A percentile compares a stretch with the other conserved stretches of the same genome.
These are phyloP conservation scores for Cancer borealis DNA, from an alignment of 2,888 invertebrate genomes.

Conservation along the genomic window DNA sequence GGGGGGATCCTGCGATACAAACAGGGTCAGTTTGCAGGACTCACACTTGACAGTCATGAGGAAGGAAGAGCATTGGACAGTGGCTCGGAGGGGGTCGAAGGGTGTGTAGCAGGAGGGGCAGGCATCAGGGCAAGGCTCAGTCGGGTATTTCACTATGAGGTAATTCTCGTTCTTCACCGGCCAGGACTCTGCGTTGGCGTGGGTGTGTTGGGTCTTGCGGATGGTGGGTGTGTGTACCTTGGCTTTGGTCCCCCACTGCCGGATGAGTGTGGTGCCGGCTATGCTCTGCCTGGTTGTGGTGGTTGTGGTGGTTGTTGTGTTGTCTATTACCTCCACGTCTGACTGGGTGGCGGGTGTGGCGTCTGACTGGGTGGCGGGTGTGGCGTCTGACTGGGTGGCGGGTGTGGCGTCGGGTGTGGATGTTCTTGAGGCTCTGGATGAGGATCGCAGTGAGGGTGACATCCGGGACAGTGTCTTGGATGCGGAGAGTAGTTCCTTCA, in stretches of 20 bases:
- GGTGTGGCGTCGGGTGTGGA: not conserved
- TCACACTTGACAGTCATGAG: constrained; percentile 13
- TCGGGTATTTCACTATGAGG: constrained; percentile 31
- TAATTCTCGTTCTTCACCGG: constrained; percentile 36
- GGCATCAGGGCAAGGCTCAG: not conserved
- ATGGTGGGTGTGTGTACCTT: not conserved
- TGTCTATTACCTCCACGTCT: no score
- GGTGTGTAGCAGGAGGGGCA: constrained; percentile 33
- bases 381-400: not conserved
- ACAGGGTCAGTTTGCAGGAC: constrained; percentile 23
- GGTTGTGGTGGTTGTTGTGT: not conserved
- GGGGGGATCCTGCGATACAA: constrained; percentile 39
- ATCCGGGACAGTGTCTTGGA: not conserved
- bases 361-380: not conserved
- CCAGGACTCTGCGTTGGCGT: not conserved
- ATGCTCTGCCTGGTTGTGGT: not conserved
- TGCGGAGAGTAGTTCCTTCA: not conserved
- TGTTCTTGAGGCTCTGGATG: not conserved
- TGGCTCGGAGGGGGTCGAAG: not conserved
- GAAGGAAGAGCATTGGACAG: constrained; percentile 33
- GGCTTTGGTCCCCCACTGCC: not conserved
- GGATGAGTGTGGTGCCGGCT: constrained; percentile 6
- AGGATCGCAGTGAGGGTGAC: not conserved
- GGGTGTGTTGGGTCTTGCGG: not conserved
- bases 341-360: not conserved